Base-by-base conservation (phyloP, 2,797 vertebrate genomes). In the Gymnocypris eckloni region DNA sequence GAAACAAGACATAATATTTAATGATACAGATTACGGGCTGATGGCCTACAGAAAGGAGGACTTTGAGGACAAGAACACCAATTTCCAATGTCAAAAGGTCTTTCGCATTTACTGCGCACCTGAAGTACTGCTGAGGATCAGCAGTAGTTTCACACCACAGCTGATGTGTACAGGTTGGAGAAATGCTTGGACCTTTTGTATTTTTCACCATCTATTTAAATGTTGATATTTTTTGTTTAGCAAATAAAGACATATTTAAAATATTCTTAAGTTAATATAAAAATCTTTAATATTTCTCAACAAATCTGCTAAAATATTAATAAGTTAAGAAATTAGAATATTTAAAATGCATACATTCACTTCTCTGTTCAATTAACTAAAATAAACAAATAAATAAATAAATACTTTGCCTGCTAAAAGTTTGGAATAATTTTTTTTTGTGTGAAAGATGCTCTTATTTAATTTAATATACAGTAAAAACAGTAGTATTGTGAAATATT, bases 1-100 rank as follows among this genome's bases (percentile, higher is more conserved):
- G 33, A 78, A 83, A n/a, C n/a, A 16, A 25, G 52, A 66, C 22
- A 52, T 39, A 18, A 70, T 45, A 11, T 33, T 45, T 12, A 61
- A 45, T 75, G 28, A 22, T 73, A 67, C 88, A 96, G 95, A 96
- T 90, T 95, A 94, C 69, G 93, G 95, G 13, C 92, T 95, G 43
- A 90, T 88, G 7, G 89, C 89, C 59, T 96, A 93, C 90, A 94
- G 95, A 72, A 95, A 92, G 78, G 94, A 95, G 79, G 94, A 96
- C 84, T 93, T 93, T 89, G 94, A 95, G 85, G 87, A 81, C 6
- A 16, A 91, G 54, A 91, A 90, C 64, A 90, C 81, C 69, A 88
- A 86, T 61, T 93, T 94, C 71, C 92, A 90, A 37, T 93, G 91
- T 89, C 88, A 88, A 39, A 92, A 94, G 8, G 67, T 92, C 0